Percentiles rank a stretch among this genome's conserved stretches.
Conservation (phyloP, 1,140 invertebrate species). For the Halyomorpha halys region DNA sequence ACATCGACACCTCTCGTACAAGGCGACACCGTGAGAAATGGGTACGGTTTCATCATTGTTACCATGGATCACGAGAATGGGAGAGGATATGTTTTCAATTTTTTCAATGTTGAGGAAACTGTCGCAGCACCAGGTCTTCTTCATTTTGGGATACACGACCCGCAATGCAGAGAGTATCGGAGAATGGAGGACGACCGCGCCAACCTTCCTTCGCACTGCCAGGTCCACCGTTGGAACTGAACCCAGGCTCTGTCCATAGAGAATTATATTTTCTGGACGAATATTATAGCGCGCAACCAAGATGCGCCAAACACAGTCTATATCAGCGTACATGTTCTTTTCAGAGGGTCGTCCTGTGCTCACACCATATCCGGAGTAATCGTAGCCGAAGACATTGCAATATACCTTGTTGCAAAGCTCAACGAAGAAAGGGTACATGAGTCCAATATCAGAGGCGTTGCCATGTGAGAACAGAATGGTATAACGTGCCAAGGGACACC, state of each 20-base stretch:
- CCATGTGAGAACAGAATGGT: conserved; percentile 98
- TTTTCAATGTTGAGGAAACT: conserved; percentile 87
- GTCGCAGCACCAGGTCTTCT: conserved; percentile 99
- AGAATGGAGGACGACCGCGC: conserved; percentile 94
- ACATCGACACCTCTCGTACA: conserved; percentile 54
- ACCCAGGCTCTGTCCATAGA: conserved; percentile 96
- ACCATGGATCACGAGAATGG: conserved; percentile 64
- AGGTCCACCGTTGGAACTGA: conserved; percentile 95
- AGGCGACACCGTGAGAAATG: conserved; percentile 57
- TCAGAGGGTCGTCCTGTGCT: conserved; percentile 93
- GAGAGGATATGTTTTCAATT: conserved; percentile 55
- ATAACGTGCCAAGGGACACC: conserved; percentile 83
- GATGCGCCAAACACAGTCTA: conserved; percentile 95
- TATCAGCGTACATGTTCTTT: conserved; percentile 97
- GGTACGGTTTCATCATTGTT: conserved; percentile 69
- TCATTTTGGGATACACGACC: conserved; percentile 96
- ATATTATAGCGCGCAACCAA: conserved; percentile 85
- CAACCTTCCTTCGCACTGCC: conserved; percentile 91
- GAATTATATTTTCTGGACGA: conserved; percentile 92
- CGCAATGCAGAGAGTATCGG: conserved; percentile 96
- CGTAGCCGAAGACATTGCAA: conserved; percentile 98
- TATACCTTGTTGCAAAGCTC: conserved; percentile 92
- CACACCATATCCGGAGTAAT: conserved; percentile 94
- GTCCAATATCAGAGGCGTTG: conserved; percentile 91
- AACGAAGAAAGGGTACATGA: conserved; percentile 98